Base-by-base conservation (phyloP, 2,797 vertebrate species). In the Mus spretus region DNA sequence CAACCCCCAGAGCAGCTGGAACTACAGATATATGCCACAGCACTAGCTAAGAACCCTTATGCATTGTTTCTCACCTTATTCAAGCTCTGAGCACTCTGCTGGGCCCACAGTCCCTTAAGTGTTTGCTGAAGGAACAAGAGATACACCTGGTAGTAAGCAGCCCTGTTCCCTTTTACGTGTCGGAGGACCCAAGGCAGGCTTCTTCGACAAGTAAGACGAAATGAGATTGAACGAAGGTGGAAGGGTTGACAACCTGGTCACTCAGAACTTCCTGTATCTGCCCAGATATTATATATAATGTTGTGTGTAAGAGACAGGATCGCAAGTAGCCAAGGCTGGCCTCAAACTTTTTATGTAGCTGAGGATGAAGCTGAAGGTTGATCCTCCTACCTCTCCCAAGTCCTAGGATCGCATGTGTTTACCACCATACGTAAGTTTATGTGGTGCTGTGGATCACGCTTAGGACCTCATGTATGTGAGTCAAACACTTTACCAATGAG, bases 151-250 rank as follows among this genome's bases (percentile, higher is more conserved):
- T 55, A 88, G n/a, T 57, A 81, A 50, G 74, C 67, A 13, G 34
- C 10, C 13, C 9, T 4, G 61, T 31, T 63, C n/a, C 34, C 53
- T 78, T 74, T 75, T 89, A 28, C 47, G 5, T 7, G 31, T 91
- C 40, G n/a, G 55, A 83, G 44, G 59, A 26, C 63, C 53, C 31
- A 40, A 37, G 28, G 37, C 67, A 92, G 88, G 90, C 34, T 53
- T 95, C 74, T 93, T 94, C 55, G n/a, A 82, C 92, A 85, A 40
- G 59, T 65, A 77, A 81, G 67, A 57, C 82, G 93, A 75, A 95
- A 77, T 90, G 15, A 72, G 77, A 87, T 26, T 93, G 77, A 91
- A 74, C 78, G 79, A 78, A 83, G 70, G 37, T 1, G 3, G 59
- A 50, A 53, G 61, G 55, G 12, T 63, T 93, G 70, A 80, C 59